Evolutionary conservation across 2,888 invertebrate genomes (phyloP), one percentile per base, ranked within the genome.

Genomic region (Belgica antarctica): DNA sequence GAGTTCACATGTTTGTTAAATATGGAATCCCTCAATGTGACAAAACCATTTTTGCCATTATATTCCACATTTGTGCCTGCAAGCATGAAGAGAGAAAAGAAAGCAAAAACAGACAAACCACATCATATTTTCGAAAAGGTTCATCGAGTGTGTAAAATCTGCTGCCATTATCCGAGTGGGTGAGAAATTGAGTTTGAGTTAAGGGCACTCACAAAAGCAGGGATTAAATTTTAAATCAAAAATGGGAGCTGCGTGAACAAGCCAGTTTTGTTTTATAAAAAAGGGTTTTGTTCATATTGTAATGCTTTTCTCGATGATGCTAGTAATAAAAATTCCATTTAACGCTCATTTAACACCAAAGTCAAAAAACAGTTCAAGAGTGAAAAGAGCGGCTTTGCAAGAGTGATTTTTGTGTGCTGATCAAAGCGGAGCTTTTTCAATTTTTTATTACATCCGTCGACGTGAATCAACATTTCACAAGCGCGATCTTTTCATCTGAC

Each of bases 1-100:
- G 59, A 27, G 4, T 4, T 59, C 25, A n/a, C n/a, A 25, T 59
- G 25, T 59, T 59, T 59, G 59, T 1, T 3, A 41, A 41, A n/a
- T n/a, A 41, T 41, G 41, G 10, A 41, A 41, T 27, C 59, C 25
- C n/a, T n/a, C n/a, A 10, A 68, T 52, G 57, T 68, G 68, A 68
- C 68, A 68, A 68, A 47, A 68, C 68, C 68, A 66, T 47, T 66
- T 27, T 47, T 24, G n/a, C 68, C 68, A 68, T 68, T 68, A 68
- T n/a, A n/a, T 28, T 57, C 57, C 52, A 10, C 57, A 57, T 34
- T 57, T 68, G 52, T 52, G 10, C 25, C 19, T n/a, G 12, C 17
- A 1, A 41, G 41, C 41, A 41, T n/a, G n/a, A 41, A 41, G 41
- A 41, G 2, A 2, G n/a, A n/a, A 5, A n/a, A n/a, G n/a, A n/a